Conservation (phyloP, 2,797 vertebrate genomes). For the Carduelis carduelis region DNA sequence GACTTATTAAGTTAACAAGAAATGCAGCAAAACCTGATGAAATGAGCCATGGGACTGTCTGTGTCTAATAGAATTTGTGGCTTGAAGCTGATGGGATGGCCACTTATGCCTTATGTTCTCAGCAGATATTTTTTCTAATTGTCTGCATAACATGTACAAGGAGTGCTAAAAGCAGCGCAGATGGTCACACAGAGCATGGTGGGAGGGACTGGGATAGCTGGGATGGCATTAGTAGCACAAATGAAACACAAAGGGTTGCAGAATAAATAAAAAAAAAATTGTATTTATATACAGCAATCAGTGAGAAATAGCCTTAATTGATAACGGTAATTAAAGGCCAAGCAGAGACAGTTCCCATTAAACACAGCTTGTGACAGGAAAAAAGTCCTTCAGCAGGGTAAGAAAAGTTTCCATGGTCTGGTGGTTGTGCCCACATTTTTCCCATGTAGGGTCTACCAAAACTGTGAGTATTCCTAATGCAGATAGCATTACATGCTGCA, state of each 20-base stretch:
- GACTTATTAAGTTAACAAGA: background rate
- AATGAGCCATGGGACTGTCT: background rate
- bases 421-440: background rate
- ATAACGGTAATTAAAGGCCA: background rate
- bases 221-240: background rate
- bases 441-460: background rate
- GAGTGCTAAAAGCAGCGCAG: background rate
- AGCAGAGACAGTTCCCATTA: background rate
- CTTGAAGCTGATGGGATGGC: background rate
- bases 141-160: background rate
- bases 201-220: background rate
- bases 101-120: background rate
- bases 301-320: background rate
- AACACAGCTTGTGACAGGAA: background rate
- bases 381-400: background rate
- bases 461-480: background rate
- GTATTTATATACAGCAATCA: background rate
- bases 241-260: background rate
- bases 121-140: slow-evolving; percentile 22
- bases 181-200: background rate
- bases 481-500: background rate
- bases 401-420: background rate
- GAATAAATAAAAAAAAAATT: background rate
- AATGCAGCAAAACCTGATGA: background rate
- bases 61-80: background rate